Evolutionary conservation across 1,140 invertebrate genomes (phyloP).

Genomic region (Drosophila suzukii): DNA sequence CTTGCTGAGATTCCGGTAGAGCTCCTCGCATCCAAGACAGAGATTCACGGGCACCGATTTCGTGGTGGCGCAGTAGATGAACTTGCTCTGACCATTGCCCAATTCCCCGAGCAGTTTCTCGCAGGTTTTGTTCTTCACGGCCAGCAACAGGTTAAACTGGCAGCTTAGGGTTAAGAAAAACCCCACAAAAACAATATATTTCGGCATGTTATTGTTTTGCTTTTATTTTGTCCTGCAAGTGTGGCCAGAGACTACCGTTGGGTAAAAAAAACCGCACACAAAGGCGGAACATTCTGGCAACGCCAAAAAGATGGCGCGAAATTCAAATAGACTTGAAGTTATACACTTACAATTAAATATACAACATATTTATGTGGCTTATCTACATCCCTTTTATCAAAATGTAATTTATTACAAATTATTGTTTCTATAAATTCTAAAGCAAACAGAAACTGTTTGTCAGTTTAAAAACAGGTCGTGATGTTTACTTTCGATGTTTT

Average conservation of each 20-base stretch:
- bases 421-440: no score
- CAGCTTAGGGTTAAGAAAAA: conserved; percentile 5
- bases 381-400: no score
- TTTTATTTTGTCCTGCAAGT: background rate
- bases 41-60: conserved; percentile 63
- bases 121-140: conserved; percentile 2
- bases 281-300: background rate
- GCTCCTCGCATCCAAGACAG: conserved; percentile 36
- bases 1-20: conserved; percentile 4
- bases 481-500: background rate
- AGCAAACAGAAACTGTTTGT: no score
- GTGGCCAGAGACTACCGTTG: background rate
- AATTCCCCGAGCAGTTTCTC: conserved; percentile 22
- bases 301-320: background rate
- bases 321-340: background rate
- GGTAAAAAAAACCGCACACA: background rate
- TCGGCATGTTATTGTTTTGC: conserved; percentile 21
- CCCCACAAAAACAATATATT: conserved; percentile 1
- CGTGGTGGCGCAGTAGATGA: conserved; percentile 61
- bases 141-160: conserved; percentile 1
- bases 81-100: conserved; percentile 48
- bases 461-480: background rate
- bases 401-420: no score
- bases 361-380: no score
- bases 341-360: background rate